phyloP scores from a whole-genome alignment of 1,140 invertebrate genomes.

The Pantala flavescens region DNA sequence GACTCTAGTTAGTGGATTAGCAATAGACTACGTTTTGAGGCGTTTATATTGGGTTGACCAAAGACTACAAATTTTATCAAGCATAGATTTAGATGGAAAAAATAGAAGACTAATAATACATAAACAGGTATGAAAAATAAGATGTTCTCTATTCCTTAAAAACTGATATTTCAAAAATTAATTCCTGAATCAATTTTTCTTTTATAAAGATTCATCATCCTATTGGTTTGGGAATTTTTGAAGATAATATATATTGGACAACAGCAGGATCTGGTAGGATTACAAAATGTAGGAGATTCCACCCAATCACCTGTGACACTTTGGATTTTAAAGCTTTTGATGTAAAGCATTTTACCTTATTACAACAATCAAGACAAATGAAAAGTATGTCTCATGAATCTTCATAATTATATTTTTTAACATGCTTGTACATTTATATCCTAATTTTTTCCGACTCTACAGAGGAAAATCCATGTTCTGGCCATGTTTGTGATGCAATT shows the following conservation, averaged over 20 bases:
- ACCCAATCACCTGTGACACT: background rate
- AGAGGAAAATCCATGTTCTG: background rate
- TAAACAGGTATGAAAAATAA: background rate
- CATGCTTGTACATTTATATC: too few species aligned
- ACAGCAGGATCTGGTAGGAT: background rate
- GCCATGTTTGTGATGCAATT: background rate
- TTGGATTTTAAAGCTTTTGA: background rate
- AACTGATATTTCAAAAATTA: too few species aligned
- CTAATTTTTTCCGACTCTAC: too few species aligned
- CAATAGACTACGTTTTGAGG: conserved; percentile 63
- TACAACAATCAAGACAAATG: background rate
- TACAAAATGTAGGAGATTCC: background rate
- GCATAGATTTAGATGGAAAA: background rate
- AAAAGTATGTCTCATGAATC: background rate
- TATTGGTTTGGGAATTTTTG: conserved; percentile 2
- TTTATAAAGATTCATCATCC: background rate
- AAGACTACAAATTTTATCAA: conserved; percentile 42
- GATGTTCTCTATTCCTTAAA: too few species aligned
- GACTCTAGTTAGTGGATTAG: conserved; percentile 41
- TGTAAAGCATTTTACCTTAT: background rate
- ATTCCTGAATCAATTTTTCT: too few species aligned
- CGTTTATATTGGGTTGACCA: conserved; percentile 66
- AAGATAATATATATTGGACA: conserved; percentile 6
- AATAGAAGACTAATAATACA: background rate
- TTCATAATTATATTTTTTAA: background rate